A percentile compares a stretch with the other conserved stretches of the same genome.
Evolutionary conservation across 2,797 vertebrate genomes (phyloP).

Genomic region (Botia almorhae): DNA sequence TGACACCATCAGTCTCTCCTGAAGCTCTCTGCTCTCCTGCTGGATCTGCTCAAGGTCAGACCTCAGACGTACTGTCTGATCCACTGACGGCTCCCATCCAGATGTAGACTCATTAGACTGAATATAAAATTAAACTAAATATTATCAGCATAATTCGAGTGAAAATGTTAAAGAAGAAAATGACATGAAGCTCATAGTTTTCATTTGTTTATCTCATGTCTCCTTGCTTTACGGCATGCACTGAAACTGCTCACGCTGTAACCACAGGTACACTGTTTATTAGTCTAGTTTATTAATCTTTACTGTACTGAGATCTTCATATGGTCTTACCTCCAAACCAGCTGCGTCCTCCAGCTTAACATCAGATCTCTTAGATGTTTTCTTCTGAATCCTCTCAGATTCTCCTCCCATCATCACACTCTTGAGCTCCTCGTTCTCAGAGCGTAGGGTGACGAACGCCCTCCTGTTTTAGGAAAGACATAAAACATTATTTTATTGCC

Average conservation of each 20-base stretch:
- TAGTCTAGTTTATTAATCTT: no score
- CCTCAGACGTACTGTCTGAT: conserved; percentile 71
- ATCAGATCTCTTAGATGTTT: conserved; percentile 45
- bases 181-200: no score
- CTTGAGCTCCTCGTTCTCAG: conserved; percentile 83
- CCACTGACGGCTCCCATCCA: conserved; percentile 54
- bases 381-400: conserved; percentile 61
- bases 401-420: conserved; percentile 72
- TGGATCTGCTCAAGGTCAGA: conserved; percentile 79
- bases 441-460: conserved; percentile 80
- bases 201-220: no score
- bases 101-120: conserved; percentile 32
- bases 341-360: conserved; percentile 59
- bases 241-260: no score
- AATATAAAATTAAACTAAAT: not conserved
- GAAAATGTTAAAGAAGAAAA: no score
- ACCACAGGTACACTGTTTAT: no score
- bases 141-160: no score
- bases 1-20: conserved; percentile 86
- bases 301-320: not conserved
- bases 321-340: conserved; percentile 2
- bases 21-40: conserved; percentile 85
- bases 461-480: conserved; percentile 74
- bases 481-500: not conserved
- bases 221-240: no score